These are phyloP conservation scores for Myzus persicae DNA, from an alignment of 1,140 invertebrate species.

Conservation along the genomic window DNA sequence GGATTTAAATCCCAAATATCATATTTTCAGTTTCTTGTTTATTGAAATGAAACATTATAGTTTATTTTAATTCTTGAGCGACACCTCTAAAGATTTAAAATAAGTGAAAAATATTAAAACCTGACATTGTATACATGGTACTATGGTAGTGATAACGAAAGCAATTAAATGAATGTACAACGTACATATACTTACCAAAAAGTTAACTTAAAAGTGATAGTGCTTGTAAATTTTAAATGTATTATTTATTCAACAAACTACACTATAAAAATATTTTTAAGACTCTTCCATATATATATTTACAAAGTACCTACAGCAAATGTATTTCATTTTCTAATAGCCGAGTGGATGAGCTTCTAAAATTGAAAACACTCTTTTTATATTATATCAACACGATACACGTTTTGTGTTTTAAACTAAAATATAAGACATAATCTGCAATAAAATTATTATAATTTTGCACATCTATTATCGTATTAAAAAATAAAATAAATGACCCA, in stretches of 20 bases:
- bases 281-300: background rate
- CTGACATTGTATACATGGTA: background rate
- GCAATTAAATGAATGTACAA: background rate
- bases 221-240: background rate
- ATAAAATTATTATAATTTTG: background rate
- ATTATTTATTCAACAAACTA: background rate
- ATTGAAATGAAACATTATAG: background rate
- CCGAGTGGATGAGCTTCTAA: background rate
- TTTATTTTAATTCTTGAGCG: conserved; percentile 14
- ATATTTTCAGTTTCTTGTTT: background rate
- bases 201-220: background rate
- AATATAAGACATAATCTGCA: background rate
- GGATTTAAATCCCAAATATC: background rate
- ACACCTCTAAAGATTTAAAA: background rate
- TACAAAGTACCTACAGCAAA: background rate
- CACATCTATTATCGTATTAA: background rate
- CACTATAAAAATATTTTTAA: background rate
- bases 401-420: background rate
- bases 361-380: background rate
- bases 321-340: background rate
- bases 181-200: background rate
- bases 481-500: background rate
- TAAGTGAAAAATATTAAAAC: background rate
- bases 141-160: background rate
- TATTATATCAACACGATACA: background rate